Base-by-base conservation (phyloP, 2,888 invertebrate genomes). In the Bellardia pandia region DNA sequence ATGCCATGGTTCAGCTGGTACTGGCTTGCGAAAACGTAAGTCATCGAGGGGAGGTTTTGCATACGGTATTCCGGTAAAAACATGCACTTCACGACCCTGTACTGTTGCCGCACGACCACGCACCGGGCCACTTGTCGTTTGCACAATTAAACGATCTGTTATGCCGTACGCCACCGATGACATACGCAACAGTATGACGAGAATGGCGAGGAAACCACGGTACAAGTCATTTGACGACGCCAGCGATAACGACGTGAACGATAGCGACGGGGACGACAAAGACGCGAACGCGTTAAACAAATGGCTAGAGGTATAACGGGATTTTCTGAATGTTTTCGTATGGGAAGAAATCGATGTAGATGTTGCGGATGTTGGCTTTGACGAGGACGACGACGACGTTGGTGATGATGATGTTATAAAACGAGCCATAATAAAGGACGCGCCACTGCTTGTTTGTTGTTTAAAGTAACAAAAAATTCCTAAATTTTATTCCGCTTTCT, bases 1-100 rank as follows among this genome's bases (percentile, higher is more conserved):
- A 91, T 97, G 96, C 98, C 98, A 98, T 0, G 97, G 97, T 89
- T 97, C 97, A 86, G 97, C 95, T 11, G 97, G 97, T 74, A 97
- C 96, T 11, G 98, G 98, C 90, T 96, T 96, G 71, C 97, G 95
- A 94, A 98, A 98, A 90, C 98, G 95, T 86, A 98, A 94, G 79
- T 96, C 96, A 14, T 97, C 98, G 64, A 98, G 93, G 2, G 98
- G 98, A 2, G 98, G 97, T 93, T 98, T 97, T 8, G 98, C 98
- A 92, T 97, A 98, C 16, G 98, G 98, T 88, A 98, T 97, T 4
- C 98, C 98, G 75, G 96, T 96, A 92, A 97, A 98, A 76, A 97
- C 96, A 93, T 98, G 97, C 45, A 98, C 97, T 93, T 98, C 96
- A 78, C 97, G 95, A 75, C 97, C 96, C 93, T 98, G 95, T 90